phyloP scores from a whole-genome alignment of 2,888 invertebrate genomes.

The Sphinx pinastri region DNA sequence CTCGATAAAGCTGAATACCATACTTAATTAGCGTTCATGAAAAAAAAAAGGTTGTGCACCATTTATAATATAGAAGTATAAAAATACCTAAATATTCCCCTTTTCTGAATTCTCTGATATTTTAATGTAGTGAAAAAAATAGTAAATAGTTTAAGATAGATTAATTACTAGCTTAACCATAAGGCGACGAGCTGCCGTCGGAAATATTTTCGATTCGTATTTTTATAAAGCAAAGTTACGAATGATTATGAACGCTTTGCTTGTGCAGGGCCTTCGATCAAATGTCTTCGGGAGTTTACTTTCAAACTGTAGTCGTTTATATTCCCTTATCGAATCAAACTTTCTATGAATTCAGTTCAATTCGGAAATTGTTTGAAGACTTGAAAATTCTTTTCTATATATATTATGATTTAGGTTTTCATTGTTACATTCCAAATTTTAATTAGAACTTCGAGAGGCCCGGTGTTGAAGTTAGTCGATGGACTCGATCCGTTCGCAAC shows the following conservation, averaged over 20 bases:
- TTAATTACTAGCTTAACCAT: constrained; percentile 78
- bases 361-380: constrained; percentile 30
- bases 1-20: constrained; percentile 76
- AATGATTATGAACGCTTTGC: constrained; percentile 80
- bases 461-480: constrained; percentile 61
- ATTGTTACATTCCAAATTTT: constrained; percentile 46
- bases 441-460: constrained; percentile 65
- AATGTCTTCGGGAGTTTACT: constrained; percentile 41
- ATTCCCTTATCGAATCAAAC: constrained; percentile 44
- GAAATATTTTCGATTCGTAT: constrained; percentile 83
- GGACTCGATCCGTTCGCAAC: constrained; percentile 53
- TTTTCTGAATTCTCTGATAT: constrained; percentile 83
- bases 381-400: constrained; percentile 28
- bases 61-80: constrained; percentile 76
- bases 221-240: constrained; percentile 83
- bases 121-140: constrained; percentile 73
- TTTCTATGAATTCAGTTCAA: constrained; percentile 37
- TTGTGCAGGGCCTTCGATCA: constrained; percentile 77
- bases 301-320: constrained; percentile 23
- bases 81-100: constrained; percentile 78
- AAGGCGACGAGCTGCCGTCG: constrained; percentile 79
- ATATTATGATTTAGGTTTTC: constrained; percentile 31
- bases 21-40: constrained; percentile 81
- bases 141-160: constrained; percentile 78
- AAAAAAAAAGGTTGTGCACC: constrained; percentile 84